Conservation (phyloP, 2,113 vertebrate species). For the Tachuris rubrigastra region DNA sequence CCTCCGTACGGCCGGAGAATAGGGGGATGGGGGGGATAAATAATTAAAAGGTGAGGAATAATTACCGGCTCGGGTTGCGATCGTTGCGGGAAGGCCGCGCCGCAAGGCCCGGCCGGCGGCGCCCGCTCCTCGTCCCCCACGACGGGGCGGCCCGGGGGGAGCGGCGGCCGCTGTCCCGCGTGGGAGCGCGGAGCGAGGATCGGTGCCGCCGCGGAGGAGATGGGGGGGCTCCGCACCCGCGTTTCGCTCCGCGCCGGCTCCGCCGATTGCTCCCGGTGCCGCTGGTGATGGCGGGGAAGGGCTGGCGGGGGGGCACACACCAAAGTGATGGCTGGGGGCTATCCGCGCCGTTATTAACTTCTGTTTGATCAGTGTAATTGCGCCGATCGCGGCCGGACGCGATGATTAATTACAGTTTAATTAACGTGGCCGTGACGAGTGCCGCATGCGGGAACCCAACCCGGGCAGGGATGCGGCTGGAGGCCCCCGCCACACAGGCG, state of each 20-base stretch:
- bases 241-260: background rate
- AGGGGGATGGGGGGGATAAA: conserved; percentile 67
- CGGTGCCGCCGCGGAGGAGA: background rate
- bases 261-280: background rate
- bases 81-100: conserved; percentile 71
- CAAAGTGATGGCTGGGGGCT: conserved; percentile 76
- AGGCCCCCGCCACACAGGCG: background rate
- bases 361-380: conserved; percentile 86
- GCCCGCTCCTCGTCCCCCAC: conserved; percentile 27
- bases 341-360: conserved; percentile 80
- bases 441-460: conserved; percentile 23
- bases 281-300: conserved; percentile 32
- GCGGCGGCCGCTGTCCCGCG: background rate
- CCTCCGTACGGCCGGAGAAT: background rate
- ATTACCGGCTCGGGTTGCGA: conserved; percentile 91
- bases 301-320: background rate
- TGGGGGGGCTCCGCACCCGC: background rate
- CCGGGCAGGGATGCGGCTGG: background rate
- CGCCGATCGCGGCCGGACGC: conserved; percentile 83
- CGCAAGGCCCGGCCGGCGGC: conserved; percentile 73
- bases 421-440: conserved; percentile 83
- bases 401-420: conserved; percentile 91
- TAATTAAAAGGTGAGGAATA: conserved; percentile 91
- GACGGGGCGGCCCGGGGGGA: background rate
- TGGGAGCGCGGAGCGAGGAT: background rate